Conservation (phyloP, 2,888 invertebrate genomes). For the Anticlea derivata region DNA sequence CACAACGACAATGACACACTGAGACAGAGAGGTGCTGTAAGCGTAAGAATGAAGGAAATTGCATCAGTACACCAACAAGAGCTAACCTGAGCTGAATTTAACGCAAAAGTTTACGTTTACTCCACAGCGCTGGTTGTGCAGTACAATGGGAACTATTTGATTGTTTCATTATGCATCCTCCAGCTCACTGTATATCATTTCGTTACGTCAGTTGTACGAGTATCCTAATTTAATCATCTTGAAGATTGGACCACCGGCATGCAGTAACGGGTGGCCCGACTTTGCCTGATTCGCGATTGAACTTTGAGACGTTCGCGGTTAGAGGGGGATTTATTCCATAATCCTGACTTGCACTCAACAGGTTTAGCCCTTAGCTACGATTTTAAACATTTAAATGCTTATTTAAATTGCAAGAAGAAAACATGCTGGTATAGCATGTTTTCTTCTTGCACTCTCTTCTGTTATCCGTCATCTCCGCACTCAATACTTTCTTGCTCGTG, state of each 20-base stretch:
- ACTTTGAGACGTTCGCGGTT: slow-evolving; percentile 60
- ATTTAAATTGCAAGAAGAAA: too few species aligned
- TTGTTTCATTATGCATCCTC: slow-evolving; percentile 81
- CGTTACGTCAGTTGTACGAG: slow-evolving; percentile 69
- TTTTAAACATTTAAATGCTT: too few species aligned
- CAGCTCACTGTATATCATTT: slow-evolving; percentile 80
- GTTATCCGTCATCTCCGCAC: too few species aligned
- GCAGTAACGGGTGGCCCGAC: slow-evolving; percentile 61
- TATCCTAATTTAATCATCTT: slow-evolving; percentile 82
- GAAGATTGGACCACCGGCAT: slow-evolving; percentile 81
- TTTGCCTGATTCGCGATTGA: slow-evolving; percentile 60
- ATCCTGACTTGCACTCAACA: slow-evolving; percentile 25
- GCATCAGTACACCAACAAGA: not conserved
- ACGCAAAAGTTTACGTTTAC: slow-evolving; percentile 48
- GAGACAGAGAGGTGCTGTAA: too few species aligned
- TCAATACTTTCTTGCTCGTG: too few species aligned
- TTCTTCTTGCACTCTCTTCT: too few species aligned
- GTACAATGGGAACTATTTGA: slow-evolving; percentile 65
- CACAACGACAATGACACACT: too few species aligned
- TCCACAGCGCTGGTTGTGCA: slow-evolving; percentile 53
- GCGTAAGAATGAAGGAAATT: too few species aligned
- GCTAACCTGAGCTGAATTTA: not conserved
- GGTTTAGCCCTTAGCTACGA: too few species aligned
- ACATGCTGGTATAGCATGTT: too few species aligned
- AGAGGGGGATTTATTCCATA: slow-evolving; percentile 51